Evolutionary conservation across 30 jellyfish, hydroid and myxozoan species (phyloP), one percentile per base, ranked within the genome.

Genomic region (Aurelia sp.): DNA sequence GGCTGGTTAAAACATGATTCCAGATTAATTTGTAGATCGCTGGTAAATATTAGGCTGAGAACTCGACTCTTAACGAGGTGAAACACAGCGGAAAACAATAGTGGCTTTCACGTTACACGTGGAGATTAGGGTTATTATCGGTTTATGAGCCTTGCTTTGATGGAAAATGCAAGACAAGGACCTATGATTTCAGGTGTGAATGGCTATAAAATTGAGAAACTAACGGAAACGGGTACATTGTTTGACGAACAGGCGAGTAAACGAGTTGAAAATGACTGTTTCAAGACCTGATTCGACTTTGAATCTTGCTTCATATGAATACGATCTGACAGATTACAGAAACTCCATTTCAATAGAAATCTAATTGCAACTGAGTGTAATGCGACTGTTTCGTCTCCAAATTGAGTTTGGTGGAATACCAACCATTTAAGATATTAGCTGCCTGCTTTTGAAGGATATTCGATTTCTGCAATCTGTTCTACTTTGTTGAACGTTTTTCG

Each of bases 1-100:
- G 93, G 93, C 86, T 84, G 93, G 93, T 84, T 84, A 84, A 84
- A 84, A 73, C 93, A 84, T 84, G 93, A 84, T 84, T 84, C 93
- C 93, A 84, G 93, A 84, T 84, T 84, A 84, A 74, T 84, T 84
- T 84, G 93, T 57, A 73, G 93, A 84, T 84, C 93, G 82, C 93
- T 70, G 87, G 93, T 73, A 84, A 84, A 84, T 84, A 84, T 72
- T 84, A 84, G 85, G 87, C 68, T 61, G 93, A 72, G 93, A 72
- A 52, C 86, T 65, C 81, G 87, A 22, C 93, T 62, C 93, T 84
- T 84, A 84, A 84, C 93, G 93, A 84, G 93, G 93, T 84, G 93
- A 84, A 84, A 73, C 87, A 37, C 93, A 84, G 87, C 87, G 87
- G 74, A 71, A 62, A 19, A 84, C 87, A 73, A 84, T 71, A 84